phyloP scores from a whole-genome alignment of 2,888 invertebrate genomes.

The Thelaira solivaga region DNA sequence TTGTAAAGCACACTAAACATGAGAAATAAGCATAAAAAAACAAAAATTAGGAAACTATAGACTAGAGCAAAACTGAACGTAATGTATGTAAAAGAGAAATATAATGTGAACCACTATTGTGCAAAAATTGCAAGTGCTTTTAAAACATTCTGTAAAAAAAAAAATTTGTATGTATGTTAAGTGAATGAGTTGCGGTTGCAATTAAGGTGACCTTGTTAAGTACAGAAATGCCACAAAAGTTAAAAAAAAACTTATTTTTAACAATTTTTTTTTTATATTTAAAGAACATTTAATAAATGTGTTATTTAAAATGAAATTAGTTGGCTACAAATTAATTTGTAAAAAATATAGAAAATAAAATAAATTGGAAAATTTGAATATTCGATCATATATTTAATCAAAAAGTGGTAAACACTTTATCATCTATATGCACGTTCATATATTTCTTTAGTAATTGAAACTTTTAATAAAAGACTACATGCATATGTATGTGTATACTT shows the following conservation, averaged over 20 bases:
- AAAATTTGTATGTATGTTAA: background rate
- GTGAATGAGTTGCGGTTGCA: background rate
- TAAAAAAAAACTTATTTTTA: background rate
- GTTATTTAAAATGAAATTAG: no score
- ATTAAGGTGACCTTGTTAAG: constrained; percentile 14
- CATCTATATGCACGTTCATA: no score
- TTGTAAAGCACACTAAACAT: constrained; percentile 32
- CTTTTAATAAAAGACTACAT: no score
- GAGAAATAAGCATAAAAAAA: constrained; percentile 8
- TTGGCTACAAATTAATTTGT: no score
- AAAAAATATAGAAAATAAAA: no score
- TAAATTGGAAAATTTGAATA: no score
- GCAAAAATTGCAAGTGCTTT: constrained; percentile 26
- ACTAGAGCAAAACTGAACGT: background rate
- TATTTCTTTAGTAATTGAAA: no score
- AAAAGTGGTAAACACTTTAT: no score
- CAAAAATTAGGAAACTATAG: background rate
- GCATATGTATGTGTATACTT: no score
- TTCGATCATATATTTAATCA: no score
- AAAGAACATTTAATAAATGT: no score
- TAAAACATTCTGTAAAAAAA: background rate
- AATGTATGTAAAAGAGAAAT: background rate
- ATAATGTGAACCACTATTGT: background rate
- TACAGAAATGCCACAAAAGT: background rate
- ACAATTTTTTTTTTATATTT: no score